Conservation (phyloP, 2,888 invertebrate genomes). For the Caradrina kadenii region DNA sequence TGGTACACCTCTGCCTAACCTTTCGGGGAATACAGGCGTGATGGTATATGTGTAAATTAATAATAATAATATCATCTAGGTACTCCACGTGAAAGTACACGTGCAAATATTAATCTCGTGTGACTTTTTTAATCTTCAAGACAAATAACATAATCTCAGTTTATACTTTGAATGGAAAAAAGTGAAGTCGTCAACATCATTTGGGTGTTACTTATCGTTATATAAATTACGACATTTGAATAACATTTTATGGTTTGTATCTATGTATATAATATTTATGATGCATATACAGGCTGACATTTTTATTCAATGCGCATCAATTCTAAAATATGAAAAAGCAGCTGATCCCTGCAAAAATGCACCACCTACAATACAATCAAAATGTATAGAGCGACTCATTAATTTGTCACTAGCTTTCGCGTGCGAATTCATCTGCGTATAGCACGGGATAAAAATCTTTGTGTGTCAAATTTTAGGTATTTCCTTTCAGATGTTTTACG, state of each 20-base stretch:
- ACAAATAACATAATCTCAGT: constrained; percentile 30
- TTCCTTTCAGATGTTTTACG: no score
- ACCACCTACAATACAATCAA: no score
- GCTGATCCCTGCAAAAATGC: no score
- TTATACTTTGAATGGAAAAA: constrained; percentile 41
- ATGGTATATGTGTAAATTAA: no score
- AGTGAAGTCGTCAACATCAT: constrained; percentile 12
- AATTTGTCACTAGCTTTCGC: no score
- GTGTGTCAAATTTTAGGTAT: no score
- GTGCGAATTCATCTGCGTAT: no score
- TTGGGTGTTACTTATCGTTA: constrained; percentile 24
- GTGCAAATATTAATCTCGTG: constrained; percentile 11
- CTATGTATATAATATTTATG: background rate
- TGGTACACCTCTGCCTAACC: no score
- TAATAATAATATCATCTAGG: background rate
- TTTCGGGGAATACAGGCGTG: no score
- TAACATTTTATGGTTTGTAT: background rate
- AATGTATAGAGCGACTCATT: no score
- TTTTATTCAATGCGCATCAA: background rate
- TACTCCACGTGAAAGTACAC: constrained; percentile 11
- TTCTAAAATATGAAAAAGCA: no score
- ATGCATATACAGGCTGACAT: background rate
- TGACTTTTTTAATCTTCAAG: constrained; percentile 20
- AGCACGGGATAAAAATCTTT: no score
- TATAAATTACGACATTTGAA: constrained; percentile 19